Evolutionary conservation across 64 coral and sea anemone species (phyloP).

Genomic region (Astreopora myriophthalma): DNA sequence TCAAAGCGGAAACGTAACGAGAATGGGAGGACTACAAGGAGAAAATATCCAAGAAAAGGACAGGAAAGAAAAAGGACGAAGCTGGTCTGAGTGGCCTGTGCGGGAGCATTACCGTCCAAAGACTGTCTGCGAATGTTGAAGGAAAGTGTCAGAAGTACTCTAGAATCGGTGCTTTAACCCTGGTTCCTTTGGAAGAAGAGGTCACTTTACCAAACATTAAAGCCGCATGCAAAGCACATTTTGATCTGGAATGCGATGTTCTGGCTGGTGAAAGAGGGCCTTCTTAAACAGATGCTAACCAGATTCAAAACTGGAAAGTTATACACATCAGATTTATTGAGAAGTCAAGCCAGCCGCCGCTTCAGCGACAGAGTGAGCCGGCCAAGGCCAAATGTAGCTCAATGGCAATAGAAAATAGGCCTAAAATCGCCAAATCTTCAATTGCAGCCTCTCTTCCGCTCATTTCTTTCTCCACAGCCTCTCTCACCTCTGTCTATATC

Average conservation of each 20-base stretch:
- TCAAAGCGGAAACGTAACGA: constrained; percentile 47
- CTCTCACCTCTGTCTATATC: too few relatives aligned
- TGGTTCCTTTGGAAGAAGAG: constrained; percentile 53
- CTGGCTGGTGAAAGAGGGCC: constrained; percentile 74
- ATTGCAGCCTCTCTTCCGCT: constrained; percentile 71
- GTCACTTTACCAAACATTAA: constrained; percentile 58
- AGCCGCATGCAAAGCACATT: too few relatives aligned
- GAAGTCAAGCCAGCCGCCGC: constrained; percentile 4
- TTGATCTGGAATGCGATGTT: constrained; percentile 76
- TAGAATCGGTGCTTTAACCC: too few relatives aligned
- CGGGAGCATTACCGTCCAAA: too few relatives aligned
- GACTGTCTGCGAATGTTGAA: too few relatives aligned
- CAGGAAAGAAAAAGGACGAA: constrained; percentile 41
- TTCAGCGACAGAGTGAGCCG: not conserved
- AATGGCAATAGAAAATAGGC: not conserved
- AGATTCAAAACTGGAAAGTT: constrained; percentile 74
- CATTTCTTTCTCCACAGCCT: too few relatives aligned
- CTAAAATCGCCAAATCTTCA: constrained; percentile 27
- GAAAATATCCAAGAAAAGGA: too few relatives aligned
- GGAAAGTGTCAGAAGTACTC: too few relatives aligned
- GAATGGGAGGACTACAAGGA: constrained; percentile 74
- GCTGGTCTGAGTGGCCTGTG: not conserved
- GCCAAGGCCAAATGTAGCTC: not conserved
- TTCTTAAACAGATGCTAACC: constrained; percentile 32
- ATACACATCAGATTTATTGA: constrained; percentile 65